Evolutionary conservation across 2,113 vertebrate genomes (phyloP).

Genomic region (Sander vitreus): DNA sequence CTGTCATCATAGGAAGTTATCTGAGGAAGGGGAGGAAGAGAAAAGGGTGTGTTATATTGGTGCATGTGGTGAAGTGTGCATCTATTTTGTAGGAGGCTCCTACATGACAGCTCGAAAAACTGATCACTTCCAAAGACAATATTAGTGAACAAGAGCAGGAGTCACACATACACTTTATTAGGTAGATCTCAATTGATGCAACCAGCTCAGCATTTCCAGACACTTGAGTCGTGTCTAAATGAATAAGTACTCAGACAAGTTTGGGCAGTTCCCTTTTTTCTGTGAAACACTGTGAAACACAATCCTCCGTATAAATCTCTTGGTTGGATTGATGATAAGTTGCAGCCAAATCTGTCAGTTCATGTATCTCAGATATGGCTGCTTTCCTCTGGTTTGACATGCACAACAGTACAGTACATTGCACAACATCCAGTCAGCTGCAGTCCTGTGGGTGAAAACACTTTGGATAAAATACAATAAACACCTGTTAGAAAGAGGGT

Average conservation of each 20-base stretch:
- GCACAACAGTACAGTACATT: background rate
- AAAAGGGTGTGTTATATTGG: constrained; percentile 12
- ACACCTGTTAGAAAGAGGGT: constrained; percentile 13
- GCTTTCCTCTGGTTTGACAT: constrained; percentile 30
- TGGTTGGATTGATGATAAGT: constrained; percentile 5
- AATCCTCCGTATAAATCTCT: background rate
- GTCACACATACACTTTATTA: constrained; percentile 3
- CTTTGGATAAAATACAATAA: constrained; percentile 17
- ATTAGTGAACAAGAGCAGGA: background rate
- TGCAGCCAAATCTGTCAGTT: constrained; percentile 38
- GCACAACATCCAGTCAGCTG: constrained; percentile 49
- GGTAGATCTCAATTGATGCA: background rate
- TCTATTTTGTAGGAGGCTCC: background rate
- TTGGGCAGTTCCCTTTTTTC: background rate
- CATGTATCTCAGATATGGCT: constrained; percentile 32
- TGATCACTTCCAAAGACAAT: background rate
- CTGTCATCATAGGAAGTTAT: constrained; percentile 42
- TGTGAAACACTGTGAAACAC: background rate
- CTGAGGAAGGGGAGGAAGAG: constrained; percentile 17
- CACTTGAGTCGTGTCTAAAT: background rate
- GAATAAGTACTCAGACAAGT: constrained; percentile 9
- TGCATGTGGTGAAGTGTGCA: background rate
- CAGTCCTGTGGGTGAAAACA: constrained; percentile 39
- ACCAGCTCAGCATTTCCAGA: background rate
- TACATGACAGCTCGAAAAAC: background rate